phyloP scores from a whole-genome alignment of 2,888 invertebrate species.

The Aplocera efformata region DNA sequence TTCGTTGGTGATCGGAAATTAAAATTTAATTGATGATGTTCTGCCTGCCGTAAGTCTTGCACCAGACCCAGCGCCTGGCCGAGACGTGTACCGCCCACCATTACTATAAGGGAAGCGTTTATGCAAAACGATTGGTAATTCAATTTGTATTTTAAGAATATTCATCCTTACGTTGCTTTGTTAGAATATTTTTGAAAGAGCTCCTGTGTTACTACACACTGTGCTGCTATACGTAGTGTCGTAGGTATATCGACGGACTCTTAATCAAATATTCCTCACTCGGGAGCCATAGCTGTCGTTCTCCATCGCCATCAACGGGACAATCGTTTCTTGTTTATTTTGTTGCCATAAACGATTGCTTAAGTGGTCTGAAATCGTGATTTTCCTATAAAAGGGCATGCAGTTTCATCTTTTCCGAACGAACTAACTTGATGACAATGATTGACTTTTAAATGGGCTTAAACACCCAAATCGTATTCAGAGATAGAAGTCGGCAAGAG shows the following conservation, averaged over 20 bases:
- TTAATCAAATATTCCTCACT: slow-evolving; percentile 19
- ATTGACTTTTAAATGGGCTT: slow-evolving; percentile 70
- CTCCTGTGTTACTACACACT: no score
- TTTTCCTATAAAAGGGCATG: slow-evolving; percentile 55
- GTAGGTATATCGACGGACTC: no score
- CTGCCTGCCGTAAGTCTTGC: slow-evolving; percentile 41
- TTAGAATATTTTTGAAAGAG: slow-evolving; percentile 37
- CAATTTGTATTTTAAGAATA: slow-evolving; percentile 65
- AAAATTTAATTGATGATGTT: slow-evolving; percentile 71
- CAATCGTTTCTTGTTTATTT: slow-evolving; percentile 43
- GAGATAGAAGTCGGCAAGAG: slow-evolving; percentile 27
- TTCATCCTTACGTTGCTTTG: no score
- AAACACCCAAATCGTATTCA: slow-evolving; percentile 47
- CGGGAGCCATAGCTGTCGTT: slow-evolving; percentile 24
- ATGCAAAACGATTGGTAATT: slow-evolving; percentile 71
- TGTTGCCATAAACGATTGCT: slow-evolving; percentile 52
- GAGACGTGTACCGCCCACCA: slow-evolving; percentile 33
- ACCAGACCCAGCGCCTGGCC: slow-evolving; percentile 29
- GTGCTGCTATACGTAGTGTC: no score
- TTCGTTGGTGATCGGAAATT: slow-evolving; percentile 67
- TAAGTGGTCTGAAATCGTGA: slow-evolving; percentile 54
- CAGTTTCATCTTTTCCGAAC: slow-evolving; percentile 56
- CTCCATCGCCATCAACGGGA: slow-evolving; percentile 31
- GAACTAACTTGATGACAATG: slow-evolving; percentile 55
- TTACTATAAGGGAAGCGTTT: slow-evolving; percentile 51